Percentiles rank a stretch among this genome's conserved stretches.
Conservation (phyloP, 2,797 vertebrate species). For the Lutjanus campechanus region DNA sequence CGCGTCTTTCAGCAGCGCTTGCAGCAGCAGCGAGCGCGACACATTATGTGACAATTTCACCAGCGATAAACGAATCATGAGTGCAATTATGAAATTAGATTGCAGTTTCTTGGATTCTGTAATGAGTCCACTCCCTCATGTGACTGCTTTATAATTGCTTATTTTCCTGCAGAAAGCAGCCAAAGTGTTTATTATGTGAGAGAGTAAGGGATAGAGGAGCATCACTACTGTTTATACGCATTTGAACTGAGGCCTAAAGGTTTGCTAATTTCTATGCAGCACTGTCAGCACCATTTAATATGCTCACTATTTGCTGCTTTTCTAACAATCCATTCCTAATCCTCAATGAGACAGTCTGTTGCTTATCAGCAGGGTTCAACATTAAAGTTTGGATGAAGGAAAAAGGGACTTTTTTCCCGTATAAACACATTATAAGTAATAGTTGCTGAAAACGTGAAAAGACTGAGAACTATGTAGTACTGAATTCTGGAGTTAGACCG, state of each 20-base stretch:
- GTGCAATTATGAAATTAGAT: constrained; percentile 37
- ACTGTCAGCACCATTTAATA: neutral
- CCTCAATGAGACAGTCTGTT: constrained; percentile 15
- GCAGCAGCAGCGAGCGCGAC: neutral
- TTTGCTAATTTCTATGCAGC: constrained; percentile 4
- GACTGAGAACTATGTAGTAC: too few relatives aligned
- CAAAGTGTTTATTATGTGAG: neutral
- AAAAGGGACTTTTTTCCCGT: too few relatives aligned
- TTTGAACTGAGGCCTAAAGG: constrained; percentile 12
- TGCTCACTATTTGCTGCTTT: constrained; percentile 8
- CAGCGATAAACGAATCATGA: constrained; percentile 35
- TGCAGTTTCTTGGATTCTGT: constrained; percentile 26
- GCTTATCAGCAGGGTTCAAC: neutral
- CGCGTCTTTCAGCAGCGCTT: neutral
- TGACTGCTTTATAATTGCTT: constrained; percentile 31
- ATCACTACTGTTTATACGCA: neutral
- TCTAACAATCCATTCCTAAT: neutral
- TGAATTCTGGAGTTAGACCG: too few relatives aligned
- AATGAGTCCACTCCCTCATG: constrained; percentile 44
- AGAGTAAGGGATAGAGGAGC: neutral
- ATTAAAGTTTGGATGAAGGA: too few relatives aligned
- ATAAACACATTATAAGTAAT: too few relatives aligned
- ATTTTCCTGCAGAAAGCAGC: constrained; percentile 15
- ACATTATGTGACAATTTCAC: constrained; percentile 42
- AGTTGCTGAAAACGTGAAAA: too few relatives aligned